Conservation (phyloP, 2,888 invertebrate species). For the Thelaira solivaga region DNA sequence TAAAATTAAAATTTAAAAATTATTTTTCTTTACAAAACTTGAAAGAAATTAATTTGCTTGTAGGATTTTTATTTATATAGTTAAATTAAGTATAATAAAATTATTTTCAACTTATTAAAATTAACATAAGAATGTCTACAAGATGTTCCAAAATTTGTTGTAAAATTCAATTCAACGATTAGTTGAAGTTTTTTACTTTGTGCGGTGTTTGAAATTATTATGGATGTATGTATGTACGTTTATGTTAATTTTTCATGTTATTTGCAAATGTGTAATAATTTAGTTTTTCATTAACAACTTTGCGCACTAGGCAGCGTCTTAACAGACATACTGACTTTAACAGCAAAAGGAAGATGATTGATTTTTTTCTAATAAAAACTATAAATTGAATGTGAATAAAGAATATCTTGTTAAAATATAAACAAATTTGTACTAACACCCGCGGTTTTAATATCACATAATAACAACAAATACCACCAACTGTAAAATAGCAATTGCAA, state of each 20-base stretch:
- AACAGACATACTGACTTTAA: neutral
- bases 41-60: too few species aligned
- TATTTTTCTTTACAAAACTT: too few species aligned
- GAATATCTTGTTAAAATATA: conserved; percentile 40
- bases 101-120: too few species aligned
- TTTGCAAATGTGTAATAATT: conserved; percentile 9
- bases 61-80: too few species aligned
- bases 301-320: neutral
- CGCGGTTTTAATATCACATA: conserved; percentile 49
- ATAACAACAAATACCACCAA: conserved; percentile 31
- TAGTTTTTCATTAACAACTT: neutral
- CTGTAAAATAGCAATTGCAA: conserved; percentile 33
- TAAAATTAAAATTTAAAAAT: too few species aligned
- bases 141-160: neutral
- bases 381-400: conserved; percentile 2
- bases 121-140: too few species aligned
- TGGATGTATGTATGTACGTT: too few species aligned
- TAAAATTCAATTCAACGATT: neutral
- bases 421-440: conserved; percentile 48
- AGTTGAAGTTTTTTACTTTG: neutral
- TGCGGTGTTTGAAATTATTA: neutral
- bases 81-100: too few species aligned
- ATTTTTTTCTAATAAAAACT: neutral
- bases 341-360: neutral
- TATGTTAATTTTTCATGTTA: conserved; percentile 7